Conservation (phyloP, 2,113 vertebrate species). For the Rhinoderma darwinii region DNA sequence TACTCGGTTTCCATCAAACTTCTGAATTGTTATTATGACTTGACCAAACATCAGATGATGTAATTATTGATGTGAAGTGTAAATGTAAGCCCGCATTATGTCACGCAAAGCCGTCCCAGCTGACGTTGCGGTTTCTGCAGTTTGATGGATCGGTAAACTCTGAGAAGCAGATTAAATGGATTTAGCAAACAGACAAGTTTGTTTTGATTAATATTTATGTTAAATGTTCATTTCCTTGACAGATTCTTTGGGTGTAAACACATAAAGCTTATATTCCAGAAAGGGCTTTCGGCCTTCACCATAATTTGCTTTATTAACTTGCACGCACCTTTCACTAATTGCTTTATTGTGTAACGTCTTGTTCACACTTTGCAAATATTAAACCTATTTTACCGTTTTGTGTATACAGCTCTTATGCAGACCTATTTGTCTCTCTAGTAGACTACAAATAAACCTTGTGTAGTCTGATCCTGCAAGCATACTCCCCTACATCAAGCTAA, state of each 20-base stretch:
- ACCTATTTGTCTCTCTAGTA: not conserved
- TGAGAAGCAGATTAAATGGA: not conserved
- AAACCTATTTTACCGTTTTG: not conserved
- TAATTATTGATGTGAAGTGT: constrained; percentile 13
- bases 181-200: constrained; percentile 19
- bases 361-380: not conserved
- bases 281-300: not conserved
- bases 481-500: not conserved
- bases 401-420: not conserved
- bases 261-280: not conserved
- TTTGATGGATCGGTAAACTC: constrained; percentile 8
- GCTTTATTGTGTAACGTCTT: not conserved
- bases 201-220: not conserved
- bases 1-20: not conserved
- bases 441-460: not conserved
- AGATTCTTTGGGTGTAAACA: not conserved
- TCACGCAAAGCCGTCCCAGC: not conserved
- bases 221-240: not conserved
- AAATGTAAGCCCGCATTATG: not conserved
- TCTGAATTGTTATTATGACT: not conserved
- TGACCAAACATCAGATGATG: not conserved
- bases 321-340: not conserved
- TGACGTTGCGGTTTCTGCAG: constrained; percentile 21
- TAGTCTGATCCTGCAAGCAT: not conserved
- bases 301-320: not conserved